Conservation (phyloP, 2,113 vertebrate genomes). For the Cololabis saira region DNA sequence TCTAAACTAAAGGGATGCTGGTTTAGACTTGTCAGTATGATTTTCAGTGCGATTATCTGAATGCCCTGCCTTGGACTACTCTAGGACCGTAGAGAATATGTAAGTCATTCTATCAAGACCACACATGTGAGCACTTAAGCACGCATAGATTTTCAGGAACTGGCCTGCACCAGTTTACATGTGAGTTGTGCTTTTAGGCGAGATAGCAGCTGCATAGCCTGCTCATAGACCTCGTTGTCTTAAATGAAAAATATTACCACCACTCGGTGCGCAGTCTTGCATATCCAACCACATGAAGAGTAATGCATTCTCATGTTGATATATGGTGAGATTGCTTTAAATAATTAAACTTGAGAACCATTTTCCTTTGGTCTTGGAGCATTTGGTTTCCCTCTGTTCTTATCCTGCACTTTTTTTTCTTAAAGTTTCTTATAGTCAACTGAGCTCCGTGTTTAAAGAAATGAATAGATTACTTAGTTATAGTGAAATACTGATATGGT, state of each 20-base stretch:
- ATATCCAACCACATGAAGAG: conserved; percentile 22
- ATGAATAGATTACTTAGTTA: too few species aligned
- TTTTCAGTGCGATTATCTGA: neutral
- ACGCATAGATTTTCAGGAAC: conserved; percentile 26
- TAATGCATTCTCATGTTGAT: conserved; percentile 42
- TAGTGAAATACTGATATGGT: too few species aligned
- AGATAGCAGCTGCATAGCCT: conserved; percentile 24
- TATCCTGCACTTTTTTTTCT: too few species aligned
- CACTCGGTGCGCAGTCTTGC: conserved; percentile 39
- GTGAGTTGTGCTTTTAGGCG: conserved; percentile 14
- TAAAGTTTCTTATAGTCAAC: too few species aligned
- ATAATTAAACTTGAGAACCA: too few species aligned
- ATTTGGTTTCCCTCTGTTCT: too few species aligned
- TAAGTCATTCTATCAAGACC: conserved; percentile 28
- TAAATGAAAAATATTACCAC: conserved; percentile 34
- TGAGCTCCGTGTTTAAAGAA: too few species aligned
- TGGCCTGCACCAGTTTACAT: conserved; percentile 10
- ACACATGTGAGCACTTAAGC: conserved; percentile 19
- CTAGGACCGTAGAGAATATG: conserved; percentile 22
- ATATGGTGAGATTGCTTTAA: conserved; percentile 34
- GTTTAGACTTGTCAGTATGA: neutral
- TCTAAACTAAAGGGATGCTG: neutral
- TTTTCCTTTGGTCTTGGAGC: too few species aligned
- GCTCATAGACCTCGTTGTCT: conserved; percentile 35
- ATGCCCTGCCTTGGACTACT: conserved; percentile 7